Base-by-base conservation (phyloP, 2,888 invertebrate genomes). In the Pilophorus perplexus region DNA sequence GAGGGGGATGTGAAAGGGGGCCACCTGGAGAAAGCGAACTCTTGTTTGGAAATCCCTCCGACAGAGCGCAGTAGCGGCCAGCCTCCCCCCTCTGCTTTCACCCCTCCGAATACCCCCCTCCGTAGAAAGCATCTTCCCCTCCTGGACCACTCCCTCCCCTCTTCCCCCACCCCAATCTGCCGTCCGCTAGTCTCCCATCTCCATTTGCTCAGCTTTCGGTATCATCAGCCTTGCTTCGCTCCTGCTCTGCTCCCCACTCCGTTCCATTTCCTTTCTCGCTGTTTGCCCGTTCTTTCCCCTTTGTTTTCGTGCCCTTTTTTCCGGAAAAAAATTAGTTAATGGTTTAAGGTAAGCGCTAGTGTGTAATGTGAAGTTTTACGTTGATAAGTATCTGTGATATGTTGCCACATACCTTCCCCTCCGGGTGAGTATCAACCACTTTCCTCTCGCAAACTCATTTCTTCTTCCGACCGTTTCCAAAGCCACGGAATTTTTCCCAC, bases 181-280 rank as follows among this genome's bases (percentile, higher is more conserved):
- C 55, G 37, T 57, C 40, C 42, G 42, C 59, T 59, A 59, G 59
- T 59, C 59, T 40, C 59, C n/a, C 59, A 42, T 59, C 59, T 59
- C 59, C 59, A 59, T 8, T 46, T 44, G 62, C 46, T 62, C 62
- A 62, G 62, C 62, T 62, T 62, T 62, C 62, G 62, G 62, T 62
- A 59, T 59, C 59, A 62, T 33, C 62, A 62, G 62, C 62, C 48
- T 62, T 60, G 27, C 28, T 46, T 59, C 38, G 62, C 62, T 62
- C 62, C 62, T 62, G 62, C 62, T 60, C 60, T 62, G 62, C 62
- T 62, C 64, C 69, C 64, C 48, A 60, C 69, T 57, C 55, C 54
- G 64, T 64, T 67, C 68, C 64, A 66, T 67, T 65, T 67, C 66
- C 69, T 66, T 66, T 70, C 67, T 64, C 67, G 64, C 62, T 67